These are phyloP conservation scores for Esox masquinongy DNA, from an alignment of 2,797 vertebrate genomes.

Conservation along the genomic window DNA sequence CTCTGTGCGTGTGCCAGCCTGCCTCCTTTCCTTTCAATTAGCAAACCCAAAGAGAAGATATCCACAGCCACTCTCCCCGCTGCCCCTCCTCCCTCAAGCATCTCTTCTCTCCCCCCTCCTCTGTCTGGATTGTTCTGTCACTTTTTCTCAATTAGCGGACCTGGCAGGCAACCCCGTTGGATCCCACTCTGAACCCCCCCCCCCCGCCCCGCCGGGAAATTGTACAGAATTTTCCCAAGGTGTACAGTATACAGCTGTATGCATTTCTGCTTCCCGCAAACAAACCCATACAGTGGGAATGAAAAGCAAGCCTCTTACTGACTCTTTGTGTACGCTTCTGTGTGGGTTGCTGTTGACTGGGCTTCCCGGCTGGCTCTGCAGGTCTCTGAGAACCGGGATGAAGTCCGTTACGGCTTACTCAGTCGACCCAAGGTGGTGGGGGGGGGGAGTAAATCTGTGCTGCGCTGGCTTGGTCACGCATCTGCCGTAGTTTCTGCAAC, in stretches of 20 bases:
- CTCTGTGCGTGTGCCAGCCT: conserved; percentile 55
- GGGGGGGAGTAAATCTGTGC: background rate
- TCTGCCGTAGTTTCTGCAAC: background rate
- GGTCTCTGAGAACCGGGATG: no score
- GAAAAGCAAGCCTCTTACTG: conserved; percentile 18
- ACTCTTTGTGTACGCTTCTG: conserved; percentile 28
- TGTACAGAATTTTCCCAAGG: conserved; percentile 31
- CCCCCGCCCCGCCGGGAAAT: conserved; percentile 27
- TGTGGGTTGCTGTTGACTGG: conserved; percentile 25
- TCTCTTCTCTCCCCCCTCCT: conserved; percentile 28
- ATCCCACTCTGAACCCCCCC: conserved; percentile 57
- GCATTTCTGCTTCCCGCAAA: conserved; percentile 29
- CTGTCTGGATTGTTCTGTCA: conserved; percentile 73
- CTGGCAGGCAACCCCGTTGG: conserved; percentile 69
- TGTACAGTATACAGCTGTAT: conserved; percentile 14
- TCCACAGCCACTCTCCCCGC: conserved; percentile 51
- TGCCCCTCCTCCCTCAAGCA: conserved; percentile 65
- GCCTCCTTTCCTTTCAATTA: conserved; percentile 79
- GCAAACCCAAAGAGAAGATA: conserved; percentile 74
- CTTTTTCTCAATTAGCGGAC: conserved; percentile 76
- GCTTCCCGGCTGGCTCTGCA: conserved; percentile 3
- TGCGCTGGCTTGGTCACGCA: background rate
- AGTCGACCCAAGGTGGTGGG: no score
- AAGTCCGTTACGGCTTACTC: no score
- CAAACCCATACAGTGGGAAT: conserved; percentile 23